Conservation (phyloP, 2,888 invertebrate species). For the Spatulosminthurus flaviceps region DNA sequence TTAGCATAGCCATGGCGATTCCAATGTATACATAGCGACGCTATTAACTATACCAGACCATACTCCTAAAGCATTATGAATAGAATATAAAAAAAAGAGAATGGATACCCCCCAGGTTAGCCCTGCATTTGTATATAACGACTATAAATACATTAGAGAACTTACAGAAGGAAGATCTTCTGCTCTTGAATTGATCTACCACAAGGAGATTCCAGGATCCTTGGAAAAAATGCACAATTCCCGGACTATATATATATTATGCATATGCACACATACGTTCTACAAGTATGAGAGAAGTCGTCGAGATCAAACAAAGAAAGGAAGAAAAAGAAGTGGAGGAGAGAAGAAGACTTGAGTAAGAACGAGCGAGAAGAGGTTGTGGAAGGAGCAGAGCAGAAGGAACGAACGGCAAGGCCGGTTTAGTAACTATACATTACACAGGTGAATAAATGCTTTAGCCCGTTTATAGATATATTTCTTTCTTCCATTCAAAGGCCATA, state of each 20-base stretch:
- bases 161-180: background rate
- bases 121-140: too few species aligned
- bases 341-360: too few species aligned
- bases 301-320: slow-evolving; percentile 2
- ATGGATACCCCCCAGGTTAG: too few species aligned
- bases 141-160: background rate
- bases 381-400: background rate
- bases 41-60: too few species aligned
- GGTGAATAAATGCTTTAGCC: too few species aligned
- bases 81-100: too few species aligned
- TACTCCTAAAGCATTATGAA: too few species aligned
- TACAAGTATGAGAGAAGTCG: background rate
- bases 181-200: background rate
- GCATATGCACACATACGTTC: background rate
- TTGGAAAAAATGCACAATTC: background rate
- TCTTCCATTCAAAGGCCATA: too few species aligned
- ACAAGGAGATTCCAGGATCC: slow-evolving; percentile 3
- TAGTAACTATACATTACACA: background rate
- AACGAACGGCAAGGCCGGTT: slow-evolving; percentile 22
- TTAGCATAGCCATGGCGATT: too few species aligned
- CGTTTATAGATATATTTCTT: too few species aligned
- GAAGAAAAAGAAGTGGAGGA: slow-evolving; percentile 5
- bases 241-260: too few species aligned
- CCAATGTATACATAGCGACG: too few species aligned
- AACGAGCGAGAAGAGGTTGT: background rate